Evolutionary conservation across 2,888 invertebrate genomes (phyloP), one percentile per base, ranked within the genome.

Genomic region (Bombyx huttoni): DNA sequence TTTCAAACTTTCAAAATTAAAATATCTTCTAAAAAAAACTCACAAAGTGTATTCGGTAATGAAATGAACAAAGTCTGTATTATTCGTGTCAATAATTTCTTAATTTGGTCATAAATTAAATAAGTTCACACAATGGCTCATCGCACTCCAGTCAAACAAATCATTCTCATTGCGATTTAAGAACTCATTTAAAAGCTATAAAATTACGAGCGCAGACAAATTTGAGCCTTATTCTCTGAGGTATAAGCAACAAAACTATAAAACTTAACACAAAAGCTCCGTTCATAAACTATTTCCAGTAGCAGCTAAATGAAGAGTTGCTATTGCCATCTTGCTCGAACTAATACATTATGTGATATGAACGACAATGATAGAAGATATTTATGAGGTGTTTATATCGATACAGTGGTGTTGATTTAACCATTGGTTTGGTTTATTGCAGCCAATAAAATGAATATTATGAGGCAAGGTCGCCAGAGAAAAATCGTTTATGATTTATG

Each of bases 391-490:
- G 86, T 81, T 82, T 84, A 81, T 77, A 82, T 83, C 82, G 82
- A 85, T 85, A 84, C 78, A 76, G 75, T 73, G 76, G 85, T 78
- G 86, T 81, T 86, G 87, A 86, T 87, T 83, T 85, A 86, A 86
- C 81, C 85, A 88, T 85, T 86, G 82, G 83, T 81, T 85, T 87
- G 75, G 81, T 87, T 84, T 86, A 88, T 88, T 83, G 82, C 81
- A 84, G 81, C 83, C 87, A 84, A 87, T 88, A 88, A 88, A 88
- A 85, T 87, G 79, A 85, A 79, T 78, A 84, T 84, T 89, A 89
- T 85, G 85, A 89, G 86, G 80, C 88, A 89, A 89, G 88, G 89
- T 82, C 87, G 85, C 72, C 72, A 73, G 76, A 78, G 83, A 82
- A 82, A 83, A 78, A 83, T 77, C 67, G 71, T 69, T 63, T 58